A percentile compares a stretch with the other conserved stretches of the same genome.
phyloP scores from a whole-genome alignment of 2,113 vertebrate species.

The Coryphaenoides rupestris region DNA sequence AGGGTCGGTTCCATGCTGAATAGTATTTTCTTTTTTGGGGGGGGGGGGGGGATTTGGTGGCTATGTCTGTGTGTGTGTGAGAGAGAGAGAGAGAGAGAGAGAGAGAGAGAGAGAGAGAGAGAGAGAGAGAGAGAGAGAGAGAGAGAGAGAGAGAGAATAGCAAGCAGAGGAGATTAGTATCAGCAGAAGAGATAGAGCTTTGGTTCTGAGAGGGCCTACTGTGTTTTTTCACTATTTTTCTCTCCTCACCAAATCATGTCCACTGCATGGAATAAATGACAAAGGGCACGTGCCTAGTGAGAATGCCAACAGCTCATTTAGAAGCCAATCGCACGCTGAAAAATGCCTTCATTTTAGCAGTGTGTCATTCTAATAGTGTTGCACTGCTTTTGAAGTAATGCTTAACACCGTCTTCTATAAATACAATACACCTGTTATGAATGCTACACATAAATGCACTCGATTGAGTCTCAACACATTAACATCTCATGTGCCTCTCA shows the following conservation, averaged over 20 bases:
- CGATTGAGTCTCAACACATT: no score
- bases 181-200: conserved; percentile 61
- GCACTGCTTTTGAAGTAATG: no score
- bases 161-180: conserved; percentile 69
- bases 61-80: conserved; percentile 16
- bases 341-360: no score
- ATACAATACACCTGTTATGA: no score
- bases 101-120: conserved; percentile 43
- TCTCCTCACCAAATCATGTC: conserved; percentile 69
- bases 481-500: no score
- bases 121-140: conserved; percentile 45
- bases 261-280: conserved; percentile 64
- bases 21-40: no score
- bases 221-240: conserved; percentile 70
- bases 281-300: conserved; percentile 14
- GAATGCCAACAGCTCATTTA: not conserved
- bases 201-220: conserved; percentile 60
- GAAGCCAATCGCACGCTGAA: no score
- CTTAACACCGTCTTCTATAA: no score
- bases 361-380: no score
- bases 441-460: no score
- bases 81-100: conserved; percentile 44
- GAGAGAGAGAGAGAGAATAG: conserved; percentile 42
- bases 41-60: conserved; percentile 36
- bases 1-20: conserved; percentile 40